These are phyloP conservation scores for Elysia chlorotica DNA, from an alignment of 1,140 invertebrate species.

Conservation along the genomic window DNA sequence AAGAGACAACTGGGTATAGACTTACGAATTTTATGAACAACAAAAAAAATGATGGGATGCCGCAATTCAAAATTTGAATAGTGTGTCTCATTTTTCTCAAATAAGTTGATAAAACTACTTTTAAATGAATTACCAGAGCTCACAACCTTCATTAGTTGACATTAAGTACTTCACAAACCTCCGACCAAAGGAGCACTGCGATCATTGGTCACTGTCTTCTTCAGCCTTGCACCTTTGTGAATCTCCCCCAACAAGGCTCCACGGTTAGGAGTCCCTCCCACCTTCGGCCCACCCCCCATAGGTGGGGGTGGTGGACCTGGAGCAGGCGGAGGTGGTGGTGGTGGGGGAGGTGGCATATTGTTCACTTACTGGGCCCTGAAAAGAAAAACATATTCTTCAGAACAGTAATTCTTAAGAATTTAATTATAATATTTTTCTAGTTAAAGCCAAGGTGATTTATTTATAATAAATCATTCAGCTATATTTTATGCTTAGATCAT, in stretches of 20 bases:
- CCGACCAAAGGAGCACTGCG: conserved; percentile 78
- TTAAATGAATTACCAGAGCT: neutral
- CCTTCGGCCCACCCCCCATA: conserved; percentile 1
- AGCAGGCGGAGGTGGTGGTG: conserved; percentile 18
- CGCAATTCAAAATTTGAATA: neutral
- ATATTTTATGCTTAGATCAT: too few relatives aligned
- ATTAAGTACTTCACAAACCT: too few relatives aligned
- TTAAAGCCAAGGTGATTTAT: too few relatives aligned
- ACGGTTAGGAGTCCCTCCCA: conserved; percentile 59
- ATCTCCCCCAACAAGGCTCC: conserved; percentile 80
- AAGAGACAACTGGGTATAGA: neutral
- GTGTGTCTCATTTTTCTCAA: neutral
- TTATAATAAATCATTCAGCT: too few relatives aligned
- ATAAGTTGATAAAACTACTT: neutral
- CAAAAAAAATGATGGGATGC: neutral
- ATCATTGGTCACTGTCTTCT: conserved; percentile 85
- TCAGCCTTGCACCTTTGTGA: conserved; percentile 78
- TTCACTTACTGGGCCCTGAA: too few relatives aligned
- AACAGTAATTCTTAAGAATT: too few relatives aligned
- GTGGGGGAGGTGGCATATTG: conserved; percentile 33
- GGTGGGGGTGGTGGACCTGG: conserved; percentile 8
- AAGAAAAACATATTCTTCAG: too few relatives aligned
- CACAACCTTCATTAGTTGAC: neutral
- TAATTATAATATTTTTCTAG: too few relatives aligned
- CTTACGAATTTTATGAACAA: neutral